These are phyloP conservation scores for Halcyon malimbica DNA, from an alignment of 2,113 vertebrate genomes.

Conservation along the genomic window DNA sequence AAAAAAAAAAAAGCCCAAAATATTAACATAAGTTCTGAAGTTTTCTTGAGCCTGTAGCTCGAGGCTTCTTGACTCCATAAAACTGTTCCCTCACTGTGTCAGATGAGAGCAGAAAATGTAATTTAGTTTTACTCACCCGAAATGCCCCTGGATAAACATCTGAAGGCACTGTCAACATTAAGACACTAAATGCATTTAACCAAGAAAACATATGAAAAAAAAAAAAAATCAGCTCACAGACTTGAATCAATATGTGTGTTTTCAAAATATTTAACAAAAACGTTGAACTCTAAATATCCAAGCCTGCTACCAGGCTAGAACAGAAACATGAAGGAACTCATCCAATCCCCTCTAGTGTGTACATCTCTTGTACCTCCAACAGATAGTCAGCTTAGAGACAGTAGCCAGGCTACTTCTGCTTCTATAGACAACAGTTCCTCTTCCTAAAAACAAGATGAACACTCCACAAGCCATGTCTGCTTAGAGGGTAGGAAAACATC, in stretches of 20 bases:
- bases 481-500: background rate
- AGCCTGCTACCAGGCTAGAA: background rate
- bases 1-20: background rate
- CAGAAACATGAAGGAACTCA: background rate
- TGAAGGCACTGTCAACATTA: background rate
- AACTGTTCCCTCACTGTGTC: background rate
- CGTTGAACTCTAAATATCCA: background rate
- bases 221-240: background rate
- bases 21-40: background rate
- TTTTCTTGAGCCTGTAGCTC: background rate
- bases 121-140: background rate
- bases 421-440: background rate
- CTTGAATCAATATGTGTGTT: background rate
- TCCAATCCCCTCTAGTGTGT: accelerated
- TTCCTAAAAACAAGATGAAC: background rate
- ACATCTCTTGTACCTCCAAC: background rate
- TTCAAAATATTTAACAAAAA: background rate
- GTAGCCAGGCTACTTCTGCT: background rate
- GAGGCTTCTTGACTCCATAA: background rate
- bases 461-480: background rate
- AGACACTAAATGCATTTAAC: background rate
- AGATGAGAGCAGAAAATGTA: background rate
- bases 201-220: background rate
- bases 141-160: background rate
- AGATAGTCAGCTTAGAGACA: background rate